phyloP scores from a whole-genome alignment of 2,888 invertebrate genomes.

The Agonopterix alstromeriana region DNA sequence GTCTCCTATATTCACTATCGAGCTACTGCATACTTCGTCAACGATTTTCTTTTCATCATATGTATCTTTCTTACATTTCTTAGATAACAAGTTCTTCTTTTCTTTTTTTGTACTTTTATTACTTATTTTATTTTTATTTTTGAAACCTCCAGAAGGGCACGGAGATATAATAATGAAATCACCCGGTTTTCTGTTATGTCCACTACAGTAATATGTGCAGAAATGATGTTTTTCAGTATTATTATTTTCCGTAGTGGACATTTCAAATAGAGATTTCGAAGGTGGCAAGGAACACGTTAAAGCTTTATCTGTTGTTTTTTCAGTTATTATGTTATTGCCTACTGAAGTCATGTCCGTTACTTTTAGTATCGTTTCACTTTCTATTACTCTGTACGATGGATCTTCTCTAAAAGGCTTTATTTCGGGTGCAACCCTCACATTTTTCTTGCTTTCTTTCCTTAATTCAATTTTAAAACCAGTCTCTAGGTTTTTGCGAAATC shows the following conservation, averaged over 20 bases:
- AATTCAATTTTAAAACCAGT: slow-evolving; percentile 36
- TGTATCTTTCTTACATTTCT: too few species aligned
- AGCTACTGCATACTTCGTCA: background rate
- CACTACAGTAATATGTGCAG: slow-evolving; percentile 30
- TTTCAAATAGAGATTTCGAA: slow-evolving; percentile 36
- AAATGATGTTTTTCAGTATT: slow-evolving; percentile 13
- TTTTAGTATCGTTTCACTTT: slow-evolving; percentile 55
- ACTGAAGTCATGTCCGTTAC: slow-evolving; percentile 59
- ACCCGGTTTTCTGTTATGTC: slow-evolving; percentile 17
- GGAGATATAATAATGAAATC: slow-evolving; percentile 2
- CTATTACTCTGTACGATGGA: slow-evolving; percentile 53
- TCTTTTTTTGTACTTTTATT: background rate
- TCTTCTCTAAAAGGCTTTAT: slow-evolving; percentile 35
- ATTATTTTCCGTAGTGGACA: slow-evolving; percentile 21
- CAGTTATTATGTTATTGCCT: background rate
- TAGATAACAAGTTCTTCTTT: background rate
- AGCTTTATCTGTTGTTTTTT: slow-evolving; percentile 15
- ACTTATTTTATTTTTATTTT: background rate
- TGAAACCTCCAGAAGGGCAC: background rate
- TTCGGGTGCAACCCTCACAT: background rate
- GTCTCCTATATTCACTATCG: background rate
- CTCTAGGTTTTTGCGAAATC: slow-evolving; percentile 15
- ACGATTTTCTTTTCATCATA: too few species aligned
- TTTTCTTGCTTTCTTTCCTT: slow-evolving; percentile 9
- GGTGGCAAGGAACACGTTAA: slow-evolving; percentile 26